Evolutionary conservation across 2,888 invertebrate species (phyloP), one percentile per base, ranked within the genome.

Genomic region (Thera britannica): DNA sequence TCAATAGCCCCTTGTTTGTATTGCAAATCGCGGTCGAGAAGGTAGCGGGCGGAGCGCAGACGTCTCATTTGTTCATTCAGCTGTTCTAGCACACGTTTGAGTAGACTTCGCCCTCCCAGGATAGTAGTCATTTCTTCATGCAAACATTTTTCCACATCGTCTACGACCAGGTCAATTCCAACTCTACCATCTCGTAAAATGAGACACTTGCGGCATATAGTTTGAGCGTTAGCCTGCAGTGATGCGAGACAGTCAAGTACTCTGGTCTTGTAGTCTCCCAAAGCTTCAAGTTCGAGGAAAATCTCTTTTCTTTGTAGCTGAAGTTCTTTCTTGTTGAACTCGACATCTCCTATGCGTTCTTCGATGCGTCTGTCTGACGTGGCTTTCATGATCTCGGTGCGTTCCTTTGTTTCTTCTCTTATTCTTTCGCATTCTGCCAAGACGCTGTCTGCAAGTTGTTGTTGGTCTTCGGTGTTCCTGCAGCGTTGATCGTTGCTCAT

Each of bases 21-120:
- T 72, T 96, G 95, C 49, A 98, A 90, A 89, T 98, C 98, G 64
- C 96, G 95, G 81, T 98, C 98, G 73, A 98, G 94, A 62, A 96
- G 95, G 86, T 97, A 98, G 71, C 96, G 95, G 0, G 96, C 96
- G 6, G 98, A 96, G 65, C 98, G 95, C 54, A 98, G 91, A 69
- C 97, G 95, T 67, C 98, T 95, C 81, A 98, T 95, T 89, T 98
- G 98, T 83, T 98, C 98, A 41, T 95, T 95, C 0, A 96, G 94
- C 86, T 98, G 96, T 81, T 97, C 97, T 9, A 97, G 86, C 0
- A 96, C 95, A 62, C 96, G 94, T 71, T 94, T 94, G 58, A 98
- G 89, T 62, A 98, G 88, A 90, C 88, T 96, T 77, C 95, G 94
- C 1, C 94, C 95, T 4, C 96, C 97, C 72, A 96, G 95, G 49